These are phyloP conservation scores for Luperina testacea DNA, from an alignment of 2,888 invertebrate genomes.

Conservation along the genomic window DNA sequence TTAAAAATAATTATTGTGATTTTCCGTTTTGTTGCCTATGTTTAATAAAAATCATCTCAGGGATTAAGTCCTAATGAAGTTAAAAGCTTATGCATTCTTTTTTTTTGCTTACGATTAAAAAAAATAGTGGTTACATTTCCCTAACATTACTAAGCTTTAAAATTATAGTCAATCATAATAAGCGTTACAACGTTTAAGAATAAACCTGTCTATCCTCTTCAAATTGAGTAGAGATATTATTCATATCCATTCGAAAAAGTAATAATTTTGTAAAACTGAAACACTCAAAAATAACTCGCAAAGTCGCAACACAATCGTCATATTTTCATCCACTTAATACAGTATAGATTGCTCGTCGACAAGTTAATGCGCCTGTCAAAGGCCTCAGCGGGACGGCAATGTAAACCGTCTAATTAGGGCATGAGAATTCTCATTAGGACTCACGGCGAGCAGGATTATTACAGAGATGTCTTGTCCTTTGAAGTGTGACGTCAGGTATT, in stretches of 20 bases:
- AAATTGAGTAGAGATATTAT: not conserved
- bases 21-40: not conserved
- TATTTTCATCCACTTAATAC: constrained; percentile 28
- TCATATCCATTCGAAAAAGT: not conserved
- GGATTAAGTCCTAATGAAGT: not conserved
- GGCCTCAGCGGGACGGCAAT: constrained; percentile 57
- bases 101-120: not conserved
- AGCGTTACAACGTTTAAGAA: not conserved
- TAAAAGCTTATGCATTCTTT: not conserved
- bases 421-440: constrained; percentile 70
- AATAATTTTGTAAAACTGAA: constrained; percentile 8
- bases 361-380: constrained; percentile 75
- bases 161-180: not conserved
- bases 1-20: not conserved
- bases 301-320: not conserved
- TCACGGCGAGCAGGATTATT: constrained; percentile 19
- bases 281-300: not conserved
- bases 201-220: not conserved
- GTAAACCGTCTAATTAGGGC: constrained; percentile 69
- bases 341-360: constrained; percentile 66
- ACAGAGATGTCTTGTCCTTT: constrained; percentile 32
- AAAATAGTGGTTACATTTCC: not conserved
- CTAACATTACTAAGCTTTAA: not conserved
- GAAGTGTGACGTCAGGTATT: constrained; percentile 10
- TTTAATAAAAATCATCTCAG: not conserved